Percentiles rank a stretch among this genome's conserved stretches.
Conservation (phyloP, 1,140 invertebrate genomes). For the Thaumetopoea pityocampa region DNA sequence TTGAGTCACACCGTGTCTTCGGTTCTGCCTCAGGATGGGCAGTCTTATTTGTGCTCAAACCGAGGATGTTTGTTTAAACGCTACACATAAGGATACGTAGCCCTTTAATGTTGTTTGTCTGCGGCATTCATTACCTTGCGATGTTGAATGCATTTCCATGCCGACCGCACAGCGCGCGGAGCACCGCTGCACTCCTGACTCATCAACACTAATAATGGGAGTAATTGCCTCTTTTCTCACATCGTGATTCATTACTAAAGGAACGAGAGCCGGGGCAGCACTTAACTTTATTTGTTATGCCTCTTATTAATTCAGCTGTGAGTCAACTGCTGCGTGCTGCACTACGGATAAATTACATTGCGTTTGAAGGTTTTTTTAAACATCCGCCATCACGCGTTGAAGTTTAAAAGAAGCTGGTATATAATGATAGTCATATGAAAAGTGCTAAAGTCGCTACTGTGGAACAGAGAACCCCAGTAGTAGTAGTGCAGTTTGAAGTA, state of each 20-base stretch:
- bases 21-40: no score
- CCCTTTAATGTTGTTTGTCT: no score
- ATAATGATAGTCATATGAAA: not conserved
- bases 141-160: conserved; percentile 6
- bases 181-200: conserved; percentile 50
- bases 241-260: conserved; percentile 62
- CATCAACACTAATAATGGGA: conserved; percentile 58
- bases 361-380: conserved; percentile 18
- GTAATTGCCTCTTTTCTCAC: conserved; percentile 69
- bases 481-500: no score
- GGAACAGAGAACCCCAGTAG: no score
- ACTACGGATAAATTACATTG: conserved; percentile 25
- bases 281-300: conserved; percentile 55
- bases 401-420: conserved; percentile 2
- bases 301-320: conserved; percentile 53
- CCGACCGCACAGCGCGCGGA: conserved; percentile 29
- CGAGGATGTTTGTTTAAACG: no score
- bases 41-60: no score
- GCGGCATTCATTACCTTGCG: not conserved
- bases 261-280: conserved; percentile 40
- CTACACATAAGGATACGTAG: no score
- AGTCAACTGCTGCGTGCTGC: conserved; percentile 29
- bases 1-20: no score
- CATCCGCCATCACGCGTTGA: conserved; percentile 4
- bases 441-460: no score